Evolutionary conservation across 2,113 vertebrate species (phyloP).

Genomic region (Cinclus mexicanus): DNA sequence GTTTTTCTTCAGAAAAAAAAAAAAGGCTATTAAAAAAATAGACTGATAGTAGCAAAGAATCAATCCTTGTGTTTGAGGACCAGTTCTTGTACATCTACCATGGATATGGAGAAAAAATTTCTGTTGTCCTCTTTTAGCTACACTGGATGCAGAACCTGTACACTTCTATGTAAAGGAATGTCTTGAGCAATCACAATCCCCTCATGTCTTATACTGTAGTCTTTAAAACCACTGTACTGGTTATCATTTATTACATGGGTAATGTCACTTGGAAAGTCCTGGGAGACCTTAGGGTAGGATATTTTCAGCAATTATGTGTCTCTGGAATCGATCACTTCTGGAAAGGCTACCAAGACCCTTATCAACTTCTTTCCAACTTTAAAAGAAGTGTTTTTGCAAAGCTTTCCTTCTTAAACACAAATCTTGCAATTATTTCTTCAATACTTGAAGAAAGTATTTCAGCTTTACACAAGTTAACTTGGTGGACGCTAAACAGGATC

Average conservation of each 20-base stretch:
- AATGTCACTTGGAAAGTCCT: neutral
- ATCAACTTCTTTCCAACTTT: neutral
- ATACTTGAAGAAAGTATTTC: neutral
- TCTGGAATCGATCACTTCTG: neutral
- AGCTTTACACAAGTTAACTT: neutral
- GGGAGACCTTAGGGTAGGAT: neutral
- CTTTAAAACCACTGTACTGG: neutral
- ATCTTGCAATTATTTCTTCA: neutral
- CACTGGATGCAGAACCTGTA: neutral
- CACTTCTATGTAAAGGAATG: neutral
- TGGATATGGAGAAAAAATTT: neutral
- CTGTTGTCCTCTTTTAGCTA: neutral
- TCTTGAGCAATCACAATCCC: neutral
- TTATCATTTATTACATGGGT: neutral
- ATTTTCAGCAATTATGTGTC: neutral
- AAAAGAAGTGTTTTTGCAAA: neutral
- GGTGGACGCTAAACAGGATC: neutral
- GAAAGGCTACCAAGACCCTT: neutral
- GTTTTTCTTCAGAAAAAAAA: neutral
- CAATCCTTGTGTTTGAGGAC: neutral
- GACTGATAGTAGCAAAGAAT: neutral
- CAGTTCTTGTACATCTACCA: neutral
- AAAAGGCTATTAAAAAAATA: too few relatives aligned
- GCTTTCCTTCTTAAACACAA: neutral
- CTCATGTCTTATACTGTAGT: accelerated